phyloP scores from a whole-genome alignment of 1,140 invertebrate genomes.

The Ceratitis capitata region DNA sequence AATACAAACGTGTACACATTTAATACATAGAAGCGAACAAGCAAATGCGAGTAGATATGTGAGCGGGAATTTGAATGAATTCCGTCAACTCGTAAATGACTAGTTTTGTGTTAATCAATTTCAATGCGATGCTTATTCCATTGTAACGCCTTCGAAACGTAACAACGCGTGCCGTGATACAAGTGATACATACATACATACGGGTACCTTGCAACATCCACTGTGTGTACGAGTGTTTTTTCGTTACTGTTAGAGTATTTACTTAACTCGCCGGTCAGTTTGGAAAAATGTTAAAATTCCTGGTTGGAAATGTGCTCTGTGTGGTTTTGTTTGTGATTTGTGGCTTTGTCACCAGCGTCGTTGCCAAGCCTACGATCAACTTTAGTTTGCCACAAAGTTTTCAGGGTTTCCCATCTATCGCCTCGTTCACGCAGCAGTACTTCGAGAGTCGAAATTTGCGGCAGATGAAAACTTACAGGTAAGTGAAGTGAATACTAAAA shows the following conservation, averaged over 20 bases:
- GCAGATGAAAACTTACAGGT: constrained; percentile 65
- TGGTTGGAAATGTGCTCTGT: constrained; percentile 48
- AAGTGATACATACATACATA: too few relatives aligned
- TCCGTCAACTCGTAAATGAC: too few relatives aligned
- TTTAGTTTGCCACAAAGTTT: constrained; percentile 60
- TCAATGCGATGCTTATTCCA: neutral
- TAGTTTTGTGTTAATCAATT: neutral
- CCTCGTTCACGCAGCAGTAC: constrained; percentile 63
- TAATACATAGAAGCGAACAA: neutral
- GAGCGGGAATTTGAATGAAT: neutral
- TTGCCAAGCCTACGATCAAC: constrained; percentile 60
- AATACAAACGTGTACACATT: too few relatives aligned
- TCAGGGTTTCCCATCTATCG: constrained; percentile 59
- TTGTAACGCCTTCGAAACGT: neutral
- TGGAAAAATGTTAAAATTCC: neutral
- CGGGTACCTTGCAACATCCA: neutral
- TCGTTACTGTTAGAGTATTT: neutral
- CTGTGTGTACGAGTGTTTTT: neutral
- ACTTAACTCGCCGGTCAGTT: neutral
- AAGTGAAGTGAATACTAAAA: too few relatives aligned
- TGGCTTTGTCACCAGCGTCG: constrained; percentile 54
- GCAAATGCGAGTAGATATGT: neutral
- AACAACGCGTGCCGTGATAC: neutral
- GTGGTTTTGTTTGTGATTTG: constrained; percentile 52
- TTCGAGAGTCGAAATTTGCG: constrained; percentile 59